These are phyloP conservation scores for Penelope pileata DNA, from an alignment of 2,113 vertebrate genomes.

Conservation along the genomic window DNA sequence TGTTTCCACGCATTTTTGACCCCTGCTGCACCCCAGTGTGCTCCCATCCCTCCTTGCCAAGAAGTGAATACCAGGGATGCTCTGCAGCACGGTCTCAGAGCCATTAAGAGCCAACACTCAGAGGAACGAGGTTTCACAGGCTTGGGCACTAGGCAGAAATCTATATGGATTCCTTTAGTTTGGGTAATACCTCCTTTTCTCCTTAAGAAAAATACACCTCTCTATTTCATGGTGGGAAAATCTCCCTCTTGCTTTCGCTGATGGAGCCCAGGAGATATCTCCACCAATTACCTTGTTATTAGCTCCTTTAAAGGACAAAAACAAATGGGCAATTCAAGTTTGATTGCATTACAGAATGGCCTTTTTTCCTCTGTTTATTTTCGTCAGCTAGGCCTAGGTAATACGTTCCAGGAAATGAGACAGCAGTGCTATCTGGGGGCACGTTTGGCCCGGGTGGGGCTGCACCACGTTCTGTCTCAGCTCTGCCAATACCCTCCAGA, in stretches of 20 bases:
- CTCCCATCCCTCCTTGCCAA: background rate
- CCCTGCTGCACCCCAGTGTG: background rate
- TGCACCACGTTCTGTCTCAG: background rate
- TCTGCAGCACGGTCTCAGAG: background rate
- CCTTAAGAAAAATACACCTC: background rate
- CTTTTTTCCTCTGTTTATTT: constrained; percentile 23
- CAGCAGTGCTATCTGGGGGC: background rate
- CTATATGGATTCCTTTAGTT: background rate
- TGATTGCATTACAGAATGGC: constrained; percentile 1
- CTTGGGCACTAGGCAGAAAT: background rate
- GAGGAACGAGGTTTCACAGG: background rate
- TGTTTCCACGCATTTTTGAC: background rate
- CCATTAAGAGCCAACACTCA: background rate
- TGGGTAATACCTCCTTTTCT: background rate
- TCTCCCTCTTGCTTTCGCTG: background rate
- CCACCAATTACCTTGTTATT: constrained; percentile 31
- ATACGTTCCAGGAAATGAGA: constrained; percentile 13
- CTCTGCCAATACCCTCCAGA: background rate
- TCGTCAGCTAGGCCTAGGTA: background rate
- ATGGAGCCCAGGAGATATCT: constrained; percentile 21
- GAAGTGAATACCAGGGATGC: background rate
- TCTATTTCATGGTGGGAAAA: background rate
- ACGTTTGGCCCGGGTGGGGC: background rate
- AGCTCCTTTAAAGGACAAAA: constrained; percentile 38
- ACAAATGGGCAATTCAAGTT: constrained; percentile 8